These are phyloP conservation scores for Labeo calbasu DNA, from an alignment of 2,797 vertebrate species.

Conservation along the genomic window DNA sequence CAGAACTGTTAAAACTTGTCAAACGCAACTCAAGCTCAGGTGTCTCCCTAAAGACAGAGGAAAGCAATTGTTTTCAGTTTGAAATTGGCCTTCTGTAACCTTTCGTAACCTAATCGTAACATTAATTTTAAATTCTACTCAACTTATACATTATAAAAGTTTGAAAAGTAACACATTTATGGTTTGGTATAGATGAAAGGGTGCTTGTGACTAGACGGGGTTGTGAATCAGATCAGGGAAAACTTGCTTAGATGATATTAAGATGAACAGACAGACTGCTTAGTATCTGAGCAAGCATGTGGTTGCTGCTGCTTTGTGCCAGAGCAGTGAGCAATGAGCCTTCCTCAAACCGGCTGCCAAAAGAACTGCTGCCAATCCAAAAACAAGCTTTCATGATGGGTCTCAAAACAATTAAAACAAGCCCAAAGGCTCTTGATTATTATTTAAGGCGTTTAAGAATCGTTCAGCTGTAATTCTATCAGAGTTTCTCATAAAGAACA, in stretches of 20 bases:
- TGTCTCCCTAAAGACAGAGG: background rate
- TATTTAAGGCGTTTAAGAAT: background rate
- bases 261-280: conserved; percentile 55
- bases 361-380: conserved; percentile 37
- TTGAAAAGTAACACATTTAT: background rate
- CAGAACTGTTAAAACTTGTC: background rate
- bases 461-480: background rate
- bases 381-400: conserved; percentile 23
- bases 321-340: conserved; percentile 40
- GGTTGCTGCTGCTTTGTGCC: conserved; percentile 50
- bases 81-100: background rate
- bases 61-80: background rate
- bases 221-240: conserved; percentile 1
- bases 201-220: background rate
- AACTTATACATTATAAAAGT: background rate
- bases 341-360: conserved; percentile 52
- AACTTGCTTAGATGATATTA: conserved; percentile 48
- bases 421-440: background rate
- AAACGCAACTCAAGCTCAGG: background rate
- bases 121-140: background rate
- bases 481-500: background rate
- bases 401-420: conserved; percentile 23
- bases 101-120: background rate
- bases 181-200: background rate
- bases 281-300: conserved; percentile 53